These are phyloP conservation scores for Microtus ochrogaster DNA, from an alignment of 2,113 vertebrate genomes.

Conservation along the genomic window DNA sequence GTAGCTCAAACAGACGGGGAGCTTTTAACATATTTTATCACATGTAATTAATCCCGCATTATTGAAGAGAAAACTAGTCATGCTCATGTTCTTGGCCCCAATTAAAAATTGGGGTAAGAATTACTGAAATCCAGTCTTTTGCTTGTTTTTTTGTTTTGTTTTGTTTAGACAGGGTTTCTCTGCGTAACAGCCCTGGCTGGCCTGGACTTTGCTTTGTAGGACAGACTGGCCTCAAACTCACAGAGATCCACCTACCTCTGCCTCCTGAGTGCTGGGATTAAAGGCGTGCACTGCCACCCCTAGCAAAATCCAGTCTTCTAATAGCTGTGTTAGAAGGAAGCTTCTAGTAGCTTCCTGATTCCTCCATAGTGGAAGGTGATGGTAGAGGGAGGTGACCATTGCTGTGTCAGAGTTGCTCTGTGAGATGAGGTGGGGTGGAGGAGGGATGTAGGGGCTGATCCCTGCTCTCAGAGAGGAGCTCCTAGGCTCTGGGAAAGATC, in stretches of 20 bases:
- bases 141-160: too few relatives aligned
- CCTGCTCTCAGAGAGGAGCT: background rate
- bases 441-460: too few relatives aligned
- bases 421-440: background rate
- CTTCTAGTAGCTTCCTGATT: background rate
- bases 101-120: background rate
- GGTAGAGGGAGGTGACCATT: background rate
- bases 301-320: background rate
- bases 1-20: background rate
- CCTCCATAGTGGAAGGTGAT: background rate
- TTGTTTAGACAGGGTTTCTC: background rate
- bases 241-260: background rate
- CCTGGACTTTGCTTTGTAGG: background rate
- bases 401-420: background rate
- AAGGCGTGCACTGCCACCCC: accelerated
- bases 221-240: background rate
- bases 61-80: background rate
- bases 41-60: background rate
- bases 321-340: background rate
- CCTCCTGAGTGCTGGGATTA: background rate
- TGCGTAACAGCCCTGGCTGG: background rate
- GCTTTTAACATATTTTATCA: accelerated
- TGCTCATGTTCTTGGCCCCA: background rate
- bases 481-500: background rate
- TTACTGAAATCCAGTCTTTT: background rate